Evolutionary conservation across 2,113 vertebrate genomes (phyloP), one percentile per base, ranked within the genome.

Genomic region (Panthera uncia): DNA sequence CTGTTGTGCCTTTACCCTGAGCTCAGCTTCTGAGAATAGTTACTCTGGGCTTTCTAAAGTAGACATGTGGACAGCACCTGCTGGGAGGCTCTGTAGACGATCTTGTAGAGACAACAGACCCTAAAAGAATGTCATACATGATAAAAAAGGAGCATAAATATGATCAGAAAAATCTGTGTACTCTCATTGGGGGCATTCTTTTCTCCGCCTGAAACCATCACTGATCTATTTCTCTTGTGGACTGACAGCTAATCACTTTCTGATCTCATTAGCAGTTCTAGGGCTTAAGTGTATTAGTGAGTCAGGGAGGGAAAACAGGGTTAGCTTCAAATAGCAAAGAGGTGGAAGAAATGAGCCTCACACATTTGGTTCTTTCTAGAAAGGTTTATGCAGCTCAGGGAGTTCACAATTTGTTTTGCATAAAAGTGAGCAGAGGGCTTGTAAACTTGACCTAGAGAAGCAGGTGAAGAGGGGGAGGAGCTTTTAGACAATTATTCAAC

Each of bases 201-300:
- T 88, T 63, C 73, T 92, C 82, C 61, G 36, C 68, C 82, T 33
- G 29, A 92, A 96, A 88, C 57, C 50, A 63, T 71, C 45, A 16
- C 92, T 84, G 41, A 90, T 85, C 73, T 83, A 31, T 93, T 92
- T 87, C 63, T 52, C 68, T 69, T 80, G n/a, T 31, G 23, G 63
- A 74, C 55, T 36, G 66, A 69, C 33, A 97, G 78, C 82, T 78
- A 38, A 81, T 97, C 73, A 63, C 61, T 48, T 94, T 63, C 79
- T 97, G 55, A 93, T 93, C 95, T 95, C 86, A 81, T 93, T 85
- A 95, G 83, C 57, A 29, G 76, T 31, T 93, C 18, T 19, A 38
- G 25, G 31, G 18, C 48, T 84, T 76, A 94, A 94, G 65, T 38
- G 10, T 15, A 45, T 94, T 57, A 84, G 36, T 8, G 55, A 65